These are phyloP conservation scores for Metopia argyrocephala DNA, from an alignment of 2,888 invertebrate species.

Conservation along the genomic window DNA sequence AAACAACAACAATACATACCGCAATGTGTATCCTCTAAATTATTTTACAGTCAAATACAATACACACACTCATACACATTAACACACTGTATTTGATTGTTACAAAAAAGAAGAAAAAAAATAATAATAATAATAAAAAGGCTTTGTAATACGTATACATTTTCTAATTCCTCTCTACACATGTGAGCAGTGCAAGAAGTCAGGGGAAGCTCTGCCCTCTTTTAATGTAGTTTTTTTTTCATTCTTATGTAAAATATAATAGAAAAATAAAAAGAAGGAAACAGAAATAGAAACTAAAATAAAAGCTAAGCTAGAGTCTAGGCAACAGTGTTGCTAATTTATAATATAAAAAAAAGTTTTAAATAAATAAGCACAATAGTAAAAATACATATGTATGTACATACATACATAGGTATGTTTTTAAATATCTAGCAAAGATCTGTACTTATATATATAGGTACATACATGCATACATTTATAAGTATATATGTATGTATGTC, in stretches of 20 bases:
- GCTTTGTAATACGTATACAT: slow-evolving; percentile 20
- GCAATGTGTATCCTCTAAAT: slow-evolving; percentile 26
- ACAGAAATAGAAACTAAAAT: neutral
- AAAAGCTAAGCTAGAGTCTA: slow-evolving; percentile 26
- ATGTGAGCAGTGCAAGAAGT: slow-evolving; percentile 1
- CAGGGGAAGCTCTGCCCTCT: slow-evolving; percentile 27
- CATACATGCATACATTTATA: too few species aligned
- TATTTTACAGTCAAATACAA: slow-evolving; percentile 5
- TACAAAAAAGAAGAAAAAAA: neutral
- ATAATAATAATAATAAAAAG: slow-evolving; percentile 1
- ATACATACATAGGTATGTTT: too few species aligned
- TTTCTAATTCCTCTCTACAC: neutral
- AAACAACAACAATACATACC: neutral
- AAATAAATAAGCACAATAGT: too few species aligned
- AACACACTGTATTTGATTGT: neutral
- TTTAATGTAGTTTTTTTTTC: neutral
- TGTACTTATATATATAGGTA: too few species aligned
- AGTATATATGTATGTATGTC: too few species aligned
- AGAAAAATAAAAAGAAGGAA: slow-evolving; percentile 16
- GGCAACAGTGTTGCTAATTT: too few species aligned
- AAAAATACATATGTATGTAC: too few species aligned
- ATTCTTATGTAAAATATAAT: slow-evolving; percentile 9
- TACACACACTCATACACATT: neutral
- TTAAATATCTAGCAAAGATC: too few species aligned
- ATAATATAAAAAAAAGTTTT: too few species aligned